Evolutionary conservation across 2,113 vertebrate genomes (phyloP), one percentile per base, ranked within the genome.

Genomic region (Origma solitaria): DNA sequence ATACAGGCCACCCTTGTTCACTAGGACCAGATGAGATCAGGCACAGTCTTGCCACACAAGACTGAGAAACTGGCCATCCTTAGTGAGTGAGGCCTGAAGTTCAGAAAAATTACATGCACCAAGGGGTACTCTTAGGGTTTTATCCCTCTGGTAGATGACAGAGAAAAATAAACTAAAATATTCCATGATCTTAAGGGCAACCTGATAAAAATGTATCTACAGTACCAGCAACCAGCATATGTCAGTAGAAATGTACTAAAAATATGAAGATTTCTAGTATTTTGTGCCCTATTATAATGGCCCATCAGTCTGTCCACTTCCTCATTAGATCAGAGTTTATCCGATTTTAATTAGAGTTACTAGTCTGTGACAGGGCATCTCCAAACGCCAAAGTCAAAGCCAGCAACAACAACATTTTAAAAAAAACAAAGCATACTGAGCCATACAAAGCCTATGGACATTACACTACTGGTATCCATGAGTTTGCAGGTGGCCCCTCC

Each of bases 391-490:
- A 71, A 86, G 31, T 35, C 35, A 88, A 94, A 72, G 11, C 3
- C 40, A 94, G 88, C 3, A 88, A 37, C 4, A 69, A 10, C 11
- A 38, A 50, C 13, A 45, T 49, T 56, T 28, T 12, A 37, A 51
- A 77, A 51, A 77, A 73, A 66, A 6, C 6, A 64, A 35, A 64
- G 15, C 88, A 66, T 38, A 66, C 18, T 33, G 22, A 42, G 35
- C 28, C 56, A 90, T 15, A n/a, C n/a, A 90, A 71, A 79, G 17
- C 8, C 60, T 38, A 31, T 8, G 5, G 71, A 75, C 27, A 51
- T 66, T 60, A 24, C 35, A 64, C 19, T 65, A 23, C 15, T 5
- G 7, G 19, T 37, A 50, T 30, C 0, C 0, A 18, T 40, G 37
- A 79, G 8, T 60, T 58, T 47, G 10, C 16, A 82, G 31, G 16